These are phyloP conservation scores for Pteronotus mesoamericanus DNA, from an alignment of 2,797 vertebrate species.

Conservation along the genomic window DNA sequence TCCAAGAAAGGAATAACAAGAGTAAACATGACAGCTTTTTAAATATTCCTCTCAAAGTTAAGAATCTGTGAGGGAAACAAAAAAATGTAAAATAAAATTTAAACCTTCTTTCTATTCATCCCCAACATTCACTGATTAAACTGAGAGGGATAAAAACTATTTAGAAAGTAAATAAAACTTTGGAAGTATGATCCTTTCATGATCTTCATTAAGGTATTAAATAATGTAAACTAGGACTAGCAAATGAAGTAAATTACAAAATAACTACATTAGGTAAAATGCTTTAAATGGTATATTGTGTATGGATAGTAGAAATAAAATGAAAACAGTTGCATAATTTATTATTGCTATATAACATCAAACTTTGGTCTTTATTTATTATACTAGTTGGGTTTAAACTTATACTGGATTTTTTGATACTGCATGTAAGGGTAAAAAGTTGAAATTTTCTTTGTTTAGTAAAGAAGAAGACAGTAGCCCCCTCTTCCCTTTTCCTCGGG, in stretches of 20 bases:
- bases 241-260: not conserved
- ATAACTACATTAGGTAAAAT: not conserved
- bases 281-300: not conserved
- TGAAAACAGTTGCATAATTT: not conserved
- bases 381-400: not conserved
- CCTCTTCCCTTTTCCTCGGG: fast-evolving
- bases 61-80: not conserved
- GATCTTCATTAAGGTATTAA: not conserved
- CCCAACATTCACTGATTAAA: not conserved
- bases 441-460: not conserved
- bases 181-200: not conserved
- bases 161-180: not conserved
- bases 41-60: not conserved
- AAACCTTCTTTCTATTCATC: not conserved
- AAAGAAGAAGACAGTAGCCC: not conserved
- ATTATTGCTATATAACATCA: not conserved
- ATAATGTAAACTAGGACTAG: not conserved
- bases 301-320: not conserved
- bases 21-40: not conserved
- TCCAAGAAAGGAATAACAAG: not conserved
- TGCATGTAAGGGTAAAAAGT: not conserved
- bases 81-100: not conserved
- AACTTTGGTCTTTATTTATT: not conserved
- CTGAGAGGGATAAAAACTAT: not conserved
- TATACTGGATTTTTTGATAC: not conserved